These are phyloP conservation scores for Idaea dimidiata DNA, from an alignment of 2,888 invertebrate genomes.

Conservation along the genomic window DNA sequence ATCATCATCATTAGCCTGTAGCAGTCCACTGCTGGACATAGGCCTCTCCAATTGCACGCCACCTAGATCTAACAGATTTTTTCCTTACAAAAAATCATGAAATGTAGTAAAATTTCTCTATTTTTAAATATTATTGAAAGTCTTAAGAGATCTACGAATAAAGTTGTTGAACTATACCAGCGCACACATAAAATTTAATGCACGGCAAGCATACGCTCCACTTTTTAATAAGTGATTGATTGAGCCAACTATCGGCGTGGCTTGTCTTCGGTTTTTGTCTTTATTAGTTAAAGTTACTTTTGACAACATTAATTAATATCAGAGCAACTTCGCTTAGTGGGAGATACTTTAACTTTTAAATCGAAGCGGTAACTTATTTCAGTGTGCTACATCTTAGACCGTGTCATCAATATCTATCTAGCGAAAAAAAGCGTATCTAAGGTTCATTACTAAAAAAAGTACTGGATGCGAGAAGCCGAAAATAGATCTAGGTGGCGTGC, in stretches of 20 bases:
- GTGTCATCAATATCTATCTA: neutral
- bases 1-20: too few relatives aligned
- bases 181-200: constrained; percentile 2
- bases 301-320: constrained; percentile 23
- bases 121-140: neutral
- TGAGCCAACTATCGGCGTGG: constrained; percentile 42
- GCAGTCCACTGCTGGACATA: too few relatives aligned
- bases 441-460: too few relatives aligned
- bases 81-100: too few relatives aligned
- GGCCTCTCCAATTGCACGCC: too few relatives aligned
- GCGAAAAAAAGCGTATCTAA: neutral
- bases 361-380: neutral
- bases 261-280: constrained; percentile 25
- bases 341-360: neutral
- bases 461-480: too few relatives aligned
- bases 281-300: constrained; percentile 27
- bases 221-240: constrained; percentile 47
- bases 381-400: neutral
- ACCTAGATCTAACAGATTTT: too few relatives aligned
- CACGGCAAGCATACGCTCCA: constrained; percentile 20
- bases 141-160: neutral
- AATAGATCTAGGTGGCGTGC: too few relatives aligned
- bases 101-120: too few relatives aligned
- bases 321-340: neutral
- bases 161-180: constrained; percentile 8